These are phyloP conservation scores for Acholoe squamosa DNA, from an alignment of 2,888 invertebrate species.

Conservation along the genomic window DNA sequence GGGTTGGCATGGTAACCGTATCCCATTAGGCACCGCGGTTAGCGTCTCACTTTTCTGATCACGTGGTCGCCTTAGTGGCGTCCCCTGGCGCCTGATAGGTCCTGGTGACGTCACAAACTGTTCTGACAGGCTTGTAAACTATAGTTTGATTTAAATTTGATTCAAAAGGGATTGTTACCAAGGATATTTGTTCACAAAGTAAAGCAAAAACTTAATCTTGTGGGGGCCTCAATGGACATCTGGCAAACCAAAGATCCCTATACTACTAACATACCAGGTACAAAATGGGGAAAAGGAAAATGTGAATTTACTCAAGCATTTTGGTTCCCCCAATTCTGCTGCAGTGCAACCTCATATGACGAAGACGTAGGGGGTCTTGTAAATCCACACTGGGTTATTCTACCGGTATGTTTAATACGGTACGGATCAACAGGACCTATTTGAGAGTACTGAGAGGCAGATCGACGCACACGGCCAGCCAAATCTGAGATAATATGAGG, in stretches of 20 bases:
- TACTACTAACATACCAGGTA: no score
- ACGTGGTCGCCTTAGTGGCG: background rate
- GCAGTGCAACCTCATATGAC: background rate
- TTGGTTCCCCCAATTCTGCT: background rate
- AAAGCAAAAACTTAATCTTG: no score
- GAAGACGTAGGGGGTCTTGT: background rate
- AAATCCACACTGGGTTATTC: background rate
- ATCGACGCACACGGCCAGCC: background rate
- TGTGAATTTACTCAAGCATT: background rate
- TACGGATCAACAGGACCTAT: background rate
- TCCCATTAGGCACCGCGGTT: background rate
- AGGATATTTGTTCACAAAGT: no score
- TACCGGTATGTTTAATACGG: background rate
- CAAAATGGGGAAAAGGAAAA: background rate
- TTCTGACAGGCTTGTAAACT: background rate
- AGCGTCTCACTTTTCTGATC: slow-evolving; percentile 24
- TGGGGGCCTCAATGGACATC: no score
- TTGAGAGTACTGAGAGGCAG: no score
- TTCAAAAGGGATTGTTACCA: no score
- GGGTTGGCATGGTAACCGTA: slow-evolving; percentile 55
- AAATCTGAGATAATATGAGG: background rate
- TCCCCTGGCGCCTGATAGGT: background rate
- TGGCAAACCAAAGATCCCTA: no score
- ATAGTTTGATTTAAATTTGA: no score
- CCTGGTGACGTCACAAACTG: background rate